phyloP scores from a whole-genome alignment of 2,113 vertebrate species.

The Phalacrocorax pelagicus region DNA sequence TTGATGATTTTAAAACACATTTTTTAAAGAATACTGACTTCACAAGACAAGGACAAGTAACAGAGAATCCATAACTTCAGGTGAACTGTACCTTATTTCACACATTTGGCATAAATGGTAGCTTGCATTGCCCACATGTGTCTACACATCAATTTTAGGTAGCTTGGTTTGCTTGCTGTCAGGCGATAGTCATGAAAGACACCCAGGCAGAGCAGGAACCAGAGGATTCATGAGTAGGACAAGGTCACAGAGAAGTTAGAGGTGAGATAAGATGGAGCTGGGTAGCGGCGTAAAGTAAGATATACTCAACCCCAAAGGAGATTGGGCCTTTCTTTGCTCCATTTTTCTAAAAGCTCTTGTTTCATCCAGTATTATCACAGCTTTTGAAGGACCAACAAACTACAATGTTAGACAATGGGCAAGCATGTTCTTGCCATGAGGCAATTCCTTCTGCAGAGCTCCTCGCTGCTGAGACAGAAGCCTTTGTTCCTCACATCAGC shows the following conservation, averaged over 20 bases:
- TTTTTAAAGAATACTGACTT: not conserved
- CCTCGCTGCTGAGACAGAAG: not conserved
- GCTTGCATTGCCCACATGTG: not conserved
- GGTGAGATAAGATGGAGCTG: not conserved
- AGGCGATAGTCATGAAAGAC: fast-evolving
- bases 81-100: not conserved
- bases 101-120: not conserved
- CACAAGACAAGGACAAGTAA: not conserved
- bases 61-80: not conserved
- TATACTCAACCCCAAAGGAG: not conserved
- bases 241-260: not conserved
- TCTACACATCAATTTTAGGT: not conserved
- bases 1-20: not conserved
- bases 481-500: not conserved
- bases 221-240: not conserved
- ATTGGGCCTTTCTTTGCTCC: not conserved
- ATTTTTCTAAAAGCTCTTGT: not conserved
- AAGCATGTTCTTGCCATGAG: not conserved
- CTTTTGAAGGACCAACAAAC: not conserved
- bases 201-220: not conserved
- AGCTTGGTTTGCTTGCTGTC: not conserved
- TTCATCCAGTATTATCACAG: not conserved
- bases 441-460: not conserved
- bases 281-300: not conserved
- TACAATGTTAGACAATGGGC: not conserved